Base-by-base conservation (phyloP, 2,113 vertebrate species). In the Axis porcinus region DNA sequence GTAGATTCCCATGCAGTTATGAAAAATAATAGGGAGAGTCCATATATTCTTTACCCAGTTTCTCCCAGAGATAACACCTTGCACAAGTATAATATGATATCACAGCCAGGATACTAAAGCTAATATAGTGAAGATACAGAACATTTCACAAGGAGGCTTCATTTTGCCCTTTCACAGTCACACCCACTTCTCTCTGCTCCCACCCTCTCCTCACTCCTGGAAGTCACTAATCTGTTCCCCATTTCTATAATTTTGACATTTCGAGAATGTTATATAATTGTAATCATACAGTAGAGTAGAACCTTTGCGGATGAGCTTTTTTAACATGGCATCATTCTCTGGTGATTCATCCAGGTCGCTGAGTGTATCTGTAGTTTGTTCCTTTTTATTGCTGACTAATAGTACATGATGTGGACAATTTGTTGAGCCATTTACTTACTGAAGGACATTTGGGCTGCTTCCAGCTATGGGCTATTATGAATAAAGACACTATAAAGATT, bases 211-310 rank as follows among this genome's bases (percentile, higher is more conserved):
- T 81, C 58, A 6, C 45, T 89, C 89, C 89, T n/a, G 62, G 45
- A 40, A 86, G 91, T 85, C 70, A 60, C 70, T 89, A n/a, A 85
- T 91, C 91, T 74, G 88, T 74, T 96, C 60, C 78, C 45, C 88
- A 86, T 70, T 92, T 81, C 74, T 70, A 36, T 74, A 78, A 88
- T 87, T 86, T 19, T 95, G 40, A 89, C 93, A 92, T 97, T 93
- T 94, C 13, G 50, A 91, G 50, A 83, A 89, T 36, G 50, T 62
- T 92, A 95, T 7, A 36, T 88, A 92, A 93, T 89, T 93, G 43
- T 89, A 67, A 93, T 58, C 50, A 67, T 30, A 50, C 70, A 89
- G 60, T 30, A 27, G 28, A 84, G 81, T 84, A 58, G 25, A 45
- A 76, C 33, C 54, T 95, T 70, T 4, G 6, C 13, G 4, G 19